Percentiles rank a stretch among this genome's conserved stretches.
Conservation (phyloP, 2,113 vertebrate genomes). For the Pollimyrus isidori region DNA sequence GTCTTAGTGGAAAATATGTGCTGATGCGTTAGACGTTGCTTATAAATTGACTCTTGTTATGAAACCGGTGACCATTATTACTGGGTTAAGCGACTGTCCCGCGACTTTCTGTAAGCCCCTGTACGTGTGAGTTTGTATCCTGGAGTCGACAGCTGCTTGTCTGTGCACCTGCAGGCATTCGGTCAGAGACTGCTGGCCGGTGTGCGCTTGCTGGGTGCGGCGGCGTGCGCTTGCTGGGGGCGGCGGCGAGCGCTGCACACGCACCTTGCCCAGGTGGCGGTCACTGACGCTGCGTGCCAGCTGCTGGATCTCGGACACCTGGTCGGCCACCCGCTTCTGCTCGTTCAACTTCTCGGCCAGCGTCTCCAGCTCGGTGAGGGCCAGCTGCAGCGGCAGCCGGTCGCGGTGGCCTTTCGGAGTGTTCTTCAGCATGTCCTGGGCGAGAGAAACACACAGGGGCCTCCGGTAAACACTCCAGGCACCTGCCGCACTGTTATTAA, state of each 20-base stretch:
- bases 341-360: constrained; percentile 91
- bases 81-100: not conserved
- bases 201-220: not conserved
- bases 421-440: constrained; percentile 93
- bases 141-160: not conserved
- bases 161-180: not conserved
- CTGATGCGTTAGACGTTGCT: not conserved
- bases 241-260: not conserved
- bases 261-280: not conserved
- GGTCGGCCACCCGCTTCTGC: constrained; percentile 87
- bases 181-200: not conserved
- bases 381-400: constrained; percentile 83
- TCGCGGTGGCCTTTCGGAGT: constrained; percentile 83
- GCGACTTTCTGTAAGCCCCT: not conserved
- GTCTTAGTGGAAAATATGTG: not conserved
- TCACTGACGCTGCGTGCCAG: constrained; percentile 64
- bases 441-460: not conserved
- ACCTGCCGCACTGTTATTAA: not conserved
- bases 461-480: not conserved
- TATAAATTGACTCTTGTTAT: not conserved
- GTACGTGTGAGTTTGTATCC: not conserved
- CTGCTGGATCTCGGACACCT: constrained; percentile 88
- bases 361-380: constrained; percentile 90
- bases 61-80: not conserved
- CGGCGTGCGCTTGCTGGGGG: not conserved